Evolutionary conservation across 2,888 invertebrate genomes (phyloP), one percentile per base, ranked within the genome.

Genomic region (Lochmaea crataegi): DNA sequence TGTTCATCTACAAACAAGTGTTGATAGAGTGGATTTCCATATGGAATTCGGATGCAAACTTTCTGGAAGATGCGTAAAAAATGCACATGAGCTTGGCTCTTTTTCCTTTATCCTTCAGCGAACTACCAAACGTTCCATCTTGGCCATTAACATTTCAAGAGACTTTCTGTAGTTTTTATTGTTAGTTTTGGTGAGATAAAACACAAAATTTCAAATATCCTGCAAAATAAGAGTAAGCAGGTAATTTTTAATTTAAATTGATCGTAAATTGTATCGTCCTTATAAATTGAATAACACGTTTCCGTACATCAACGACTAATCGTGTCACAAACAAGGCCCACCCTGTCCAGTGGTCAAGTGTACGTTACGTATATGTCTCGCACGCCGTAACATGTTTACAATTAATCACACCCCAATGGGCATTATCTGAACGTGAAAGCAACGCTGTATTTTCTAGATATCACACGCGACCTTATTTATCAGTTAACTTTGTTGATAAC

Each of bases 381-480:
- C 56, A 51, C 60, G 68, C 60, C 22, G 65, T 51, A 53, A 68
- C 79, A 79, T 81, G 80, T 81, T 80, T 79, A 81, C 80, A 79
- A 81, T 81, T 81, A 81, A 81, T 81, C 80, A 80, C 79, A 78
- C 78, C 79, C 77, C 67, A 65, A 72, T 73, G 75, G 73, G 76
- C 77, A 77, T 78, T 81, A 80, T 78, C 80, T 75, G 75, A 70
- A 70, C 75, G 77, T 74, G 69, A 73, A 69, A 70, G 79, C 76
- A 78, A 58, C 57, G 74, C 80, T 80, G 81, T 77, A 79, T 79
- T 80, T 76, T 77, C 76, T 79, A 79, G 81, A 81, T 82, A 82
- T 80, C 79, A 78, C 80, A 80, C 78, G 77, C 79, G 79, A 80
- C 78, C 80, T 79, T 80, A 80, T 81, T 82, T 79, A 82, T 80